phyloP scores from a whole-genome alignment of 2,113 vertebrate species.

The Vulpes lagopus region DNA sequence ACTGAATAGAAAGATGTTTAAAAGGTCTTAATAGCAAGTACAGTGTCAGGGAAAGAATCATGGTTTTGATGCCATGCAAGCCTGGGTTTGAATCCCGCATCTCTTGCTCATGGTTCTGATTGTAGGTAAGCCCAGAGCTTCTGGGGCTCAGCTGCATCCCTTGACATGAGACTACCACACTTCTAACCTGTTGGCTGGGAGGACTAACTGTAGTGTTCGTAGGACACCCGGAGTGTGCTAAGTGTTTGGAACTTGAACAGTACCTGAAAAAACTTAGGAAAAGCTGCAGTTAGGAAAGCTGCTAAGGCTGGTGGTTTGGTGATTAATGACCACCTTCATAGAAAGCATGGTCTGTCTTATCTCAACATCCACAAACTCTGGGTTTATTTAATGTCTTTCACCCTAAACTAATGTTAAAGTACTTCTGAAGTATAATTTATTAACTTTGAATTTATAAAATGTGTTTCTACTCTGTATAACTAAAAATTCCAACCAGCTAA shows the following conservation, averaged over 20 bases:
- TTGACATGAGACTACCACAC: not conserved
- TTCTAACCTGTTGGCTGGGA: not conserved
- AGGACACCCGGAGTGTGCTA: not conserved
- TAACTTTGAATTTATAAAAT: constrained; percentile 34
- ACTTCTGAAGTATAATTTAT: constrained; percentile 1
- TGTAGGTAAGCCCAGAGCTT: not conserved
- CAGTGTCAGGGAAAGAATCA: not conserved
- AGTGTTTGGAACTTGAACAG: not conserved
- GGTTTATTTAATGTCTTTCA: constrained; percentile 19
- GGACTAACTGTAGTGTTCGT: not conserved
- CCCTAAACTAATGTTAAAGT: constrained; percentile 34
- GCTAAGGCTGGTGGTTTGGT: not conserved
- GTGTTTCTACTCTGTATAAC: not conserved
- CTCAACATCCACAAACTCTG: not conserved
- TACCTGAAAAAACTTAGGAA: not conserved
- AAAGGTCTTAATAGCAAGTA: not conserved
- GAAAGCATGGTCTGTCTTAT: not conserved
- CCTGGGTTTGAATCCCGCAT: not conserved
- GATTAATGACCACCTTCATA: not conserved
- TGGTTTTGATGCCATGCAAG: not conserved
- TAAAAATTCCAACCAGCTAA: constrained; percentile 55
- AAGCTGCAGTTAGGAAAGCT: not conserved
- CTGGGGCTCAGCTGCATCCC: not conserved
- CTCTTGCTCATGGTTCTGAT: not conserved
- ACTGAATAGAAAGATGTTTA: not conserved